Percentiles rank a stretch among this genome's conserved stretches.
phyloP scores from a whole-genome alignment of 92 coral and sea anemone genomes.

The Parazoanthus darwini region DNA sequence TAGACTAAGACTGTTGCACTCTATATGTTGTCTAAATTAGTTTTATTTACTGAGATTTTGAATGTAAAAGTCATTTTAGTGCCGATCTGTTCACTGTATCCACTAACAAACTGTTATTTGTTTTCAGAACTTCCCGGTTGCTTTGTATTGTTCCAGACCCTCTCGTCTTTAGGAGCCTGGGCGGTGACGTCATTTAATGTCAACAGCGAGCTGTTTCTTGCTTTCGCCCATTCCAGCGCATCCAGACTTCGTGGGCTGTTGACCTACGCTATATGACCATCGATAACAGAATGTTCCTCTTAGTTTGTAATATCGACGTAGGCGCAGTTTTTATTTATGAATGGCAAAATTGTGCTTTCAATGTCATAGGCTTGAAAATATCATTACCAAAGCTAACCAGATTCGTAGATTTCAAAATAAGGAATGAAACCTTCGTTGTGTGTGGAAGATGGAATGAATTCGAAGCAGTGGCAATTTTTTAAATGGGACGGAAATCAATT shows the following conservation, averaged over 20 bases:
- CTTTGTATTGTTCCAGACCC: not conserved
- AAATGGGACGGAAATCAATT: not conserved
- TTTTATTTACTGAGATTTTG: too few relatives aligned
- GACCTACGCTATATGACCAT: not conserved
- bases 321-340: not conserved
- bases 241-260: not conserved
- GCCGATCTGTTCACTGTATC: too few relatives aligned
- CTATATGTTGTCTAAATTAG: too few relatives aligned
- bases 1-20: too few relatives aligned
- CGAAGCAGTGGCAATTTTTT: not conserved
- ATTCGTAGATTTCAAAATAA: not conserved
- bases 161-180: not conserved
- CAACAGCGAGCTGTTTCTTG: not conserved
- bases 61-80: too few relatives aligned
- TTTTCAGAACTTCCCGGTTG: slow-evolving; percentile 12
- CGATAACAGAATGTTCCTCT: not conserved
- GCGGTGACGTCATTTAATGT: not conserved
- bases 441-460: not conserved
- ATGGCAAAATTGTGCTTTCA: not conserved
- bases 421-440: not conserved
- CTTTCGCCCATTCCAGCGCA: slow-evolving; percentile 14
- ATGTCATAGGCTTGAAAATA: not conserved
- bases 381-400: not conserved
- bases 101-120: not conserved
- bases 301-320: not conserved